These are phyloP conservation scores for Coenonympha arcania DNA, from an alignment of 2,888 invertebrate genomes.

Conservation along the genomic window DNA sequence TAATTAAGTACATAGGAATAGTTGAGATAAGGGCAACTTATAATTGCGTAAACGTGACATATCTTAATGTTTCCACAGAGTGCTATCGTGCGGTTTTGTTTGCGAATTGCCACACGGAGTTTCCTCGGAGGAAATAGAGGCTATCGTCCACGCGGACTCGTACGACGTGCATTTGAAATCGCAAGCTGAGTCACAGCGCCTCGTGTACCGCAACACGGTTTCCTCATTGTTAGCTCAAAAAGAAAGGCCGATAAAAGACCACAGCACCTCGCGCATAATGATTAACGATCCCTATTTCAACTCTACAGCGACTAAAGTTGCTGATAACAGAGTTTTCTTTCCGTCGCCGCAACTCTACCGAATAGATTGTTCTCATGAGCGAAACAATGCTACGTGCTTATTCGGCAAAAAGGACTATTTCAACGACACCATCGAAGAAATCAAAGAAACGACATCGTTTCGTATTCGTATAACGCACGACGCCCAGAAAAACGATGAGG, in stretches of 20 bases:
- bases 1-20: background rate
- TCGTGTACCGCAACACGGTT: constrained; percentile 61
- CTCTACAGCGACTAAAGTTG: constrained; percentile 73
- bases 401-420: constrained; percentile 50
- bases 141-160: constrained; percentile 63
- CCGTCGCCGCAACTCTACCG: constrained; percentile 74
- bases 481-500: constrained; percentile 38
- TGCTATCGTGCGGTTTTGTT: constrained; percentile 75
- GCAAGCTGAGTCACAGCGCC: constrained; percentile 44
- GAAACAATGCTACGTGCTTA: constrained; percentile 55
- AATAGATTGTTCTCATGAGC: constrained; percentile 48
- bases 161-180: constrained; percentile 73
- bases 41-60: constrained; percentile 12
- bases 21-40: constrained; percentile 6
- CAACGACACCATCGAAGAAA: constrained; percentile 41
- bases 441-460: constrained; percentile 37
- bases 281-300: constrained; percentile 74
- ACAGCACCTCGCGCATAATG: constrained; percentile 70
- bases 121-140: constrained; percentile 57
- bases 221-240: constrained; percentile 40
- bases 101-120: constrained; percentile 66
- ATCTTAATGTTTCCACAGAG: constrained; percentile 36
- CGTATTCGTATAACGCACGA: constrained; percentile 53
- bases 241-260: constrained; percentile 57
- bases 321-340: constrained; percentile 74